phyloP scores from a whole-genome alignment of 2,797 vertebrate species.

The Syngnathus acus region DNA sequence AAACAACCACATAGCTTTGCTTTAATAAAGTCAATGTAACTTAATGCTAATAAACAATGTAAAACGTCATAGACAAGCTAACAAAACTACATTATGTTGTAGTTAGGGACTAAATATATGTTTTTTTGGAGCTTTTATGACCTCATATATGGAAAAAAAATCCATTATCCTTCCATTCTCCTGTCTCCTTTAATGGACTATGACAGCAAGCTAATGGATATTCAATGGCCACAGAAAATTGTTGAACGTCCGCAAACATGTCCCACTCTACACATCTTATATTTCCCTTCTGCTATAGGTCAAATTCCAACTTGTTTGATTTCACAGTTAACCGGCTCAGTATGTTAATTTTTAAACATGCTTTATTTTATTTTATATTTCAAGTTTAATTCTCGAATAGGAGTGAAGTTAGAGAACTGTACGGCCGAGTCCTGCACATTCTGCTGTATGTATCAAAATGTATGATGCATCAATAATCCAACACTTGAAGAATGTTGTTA shows the following conservation, averaged over 20 bases:
- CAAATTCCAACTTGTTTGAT: not conserved
- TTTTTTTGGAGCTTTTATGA: not conserved
- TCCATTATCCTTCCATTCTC: not conserved
- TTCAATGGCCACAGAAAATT: conserved; percentile 18
- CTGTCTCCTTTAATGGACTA: not conserved
- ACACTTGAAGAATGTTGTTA: conserved; percentile 20
- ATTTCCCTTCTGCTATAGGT: conserved; percentile 40
- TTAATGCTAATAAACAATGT: not conserved
- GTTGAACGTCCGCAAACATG: conserved; percentile 7
- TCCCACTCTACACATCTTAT: conserved; percentile 25
- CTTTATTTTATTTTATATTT: no score
- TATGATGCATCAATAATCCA: conserved; percentile 61
- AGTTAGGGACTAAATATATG: not conserved
- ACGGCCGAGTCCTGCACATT: conserved; percentile 5
- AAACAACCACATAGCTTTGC: not conserved
- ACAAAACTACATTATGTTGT: not conserved
- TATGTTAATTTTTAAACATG: no score
- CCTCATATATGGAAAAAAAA: no score
- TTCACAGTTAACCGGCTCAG: no score
- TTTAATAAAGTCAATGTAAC: not conserved
- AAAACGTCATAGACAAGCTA: not conserved
- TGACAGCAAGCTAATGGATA: not conserved
- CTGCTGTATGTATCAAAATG: conserved; percentile 35
- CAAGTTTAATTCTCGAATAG: no score
- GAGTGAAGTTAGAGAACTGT: no score